Evolutionary conservation across 2,888 invertebrate genomes (phyloP), one percentile per base, ranked within the genome.

Genomic region (Diabrotica balteata): DNA sequence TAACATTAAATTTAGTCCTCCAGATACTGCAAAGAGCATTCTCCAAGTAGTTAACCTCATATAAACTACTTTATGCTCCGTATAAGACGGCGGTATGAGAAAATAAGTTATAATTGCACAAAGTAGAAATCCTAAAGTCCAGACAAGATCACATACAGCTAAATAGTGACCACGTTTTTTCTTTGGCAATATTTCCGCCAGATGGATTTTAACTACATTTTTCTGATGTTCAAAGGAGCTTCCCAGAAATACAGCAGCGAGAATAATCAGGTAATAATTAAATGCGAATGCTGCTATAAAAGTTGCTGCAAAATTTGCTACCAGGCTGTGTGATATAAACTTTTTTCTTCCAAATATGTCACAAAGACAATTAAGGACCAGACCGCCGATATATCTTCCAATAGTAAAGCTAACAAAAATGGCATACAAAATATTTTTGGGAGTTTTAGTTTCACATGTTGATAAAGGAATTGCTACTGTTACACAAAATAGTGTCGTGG

Each of bases 21-120:
- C 83, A 8, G 81, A 77, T 49, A 84, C 75, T 32, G 84, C 84
- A 63, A 84, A 80, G 50, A 85, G 75, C 50, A 85, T 78, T 66
- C 86, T 77, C 86, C 86, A 86, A 8, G 85, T 83, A 47, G 83
- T 79, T 9, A 83, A 75, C 66, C 80, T 78, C 75, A 72, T 80
- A 58, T 75, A 76, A n/a, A 76, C 63, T 8, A 68, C 67, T 54
- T 72, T 69, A 11, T 73, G 68, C 17, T 74, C 77, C 2, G 70
- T 63, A 7, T 71, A 52, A n/a, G 70, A 59, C 2, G 72, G 62
- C 7, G 69, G 71, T 61, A 71, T 64, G 42, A 77, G 53, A 54
- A 72, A 68, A 42, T 75, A 69, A 2, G 72, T 71, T 51, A 76
- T 65, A 47, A 75, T 72, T 73, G 81, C 73, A 5, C 79, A 75